Evolutionary conservation across 2,113 vertebrate species (phyloP).

Genomic region (Meleagris gallopavo): DNA sequence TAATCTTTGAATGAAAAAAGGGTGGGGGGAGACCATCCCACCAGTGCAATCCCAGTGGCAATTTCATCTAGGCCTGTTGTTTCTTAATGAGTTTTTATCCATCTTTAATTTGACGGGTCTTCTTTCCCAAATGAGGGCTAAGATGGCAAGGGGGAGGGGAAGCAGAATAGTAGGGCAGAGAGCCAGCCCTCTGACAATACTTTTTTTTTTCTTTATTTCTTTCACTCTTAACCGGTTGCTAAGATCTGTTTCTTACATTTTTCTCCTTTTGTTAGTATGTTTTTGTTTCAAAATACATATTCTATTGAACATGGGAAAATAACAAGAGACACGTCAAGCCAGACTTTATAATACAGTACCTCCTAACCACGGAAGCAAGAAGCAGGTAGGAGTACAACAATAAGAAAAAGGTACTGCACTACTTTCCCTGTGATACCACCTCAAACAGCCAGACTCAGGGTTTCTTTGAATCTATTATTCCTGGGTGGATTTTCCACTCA

Average conservation of each 20-base stretch:
- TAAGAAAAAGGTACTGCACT: neutral
- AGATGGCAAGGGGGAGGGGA: neutral
- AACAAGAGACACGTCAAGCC: neutral
- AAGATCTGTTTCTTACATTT: neutral
- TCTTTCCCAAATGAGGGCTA: slow-evolving; percentile 17
- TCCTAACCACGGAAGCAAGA: neutral
- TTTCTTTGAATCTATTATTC: neutral
- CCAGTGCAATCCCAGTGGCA: slow-evolving; percentile 16
- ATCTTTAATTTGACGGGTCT: slow-evolving; percentile 44
- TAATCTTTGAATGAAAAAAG: neutral
- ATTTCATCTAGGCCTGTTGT: slow-evolving; percentile 34
- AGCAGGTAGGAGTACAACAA: neutral
- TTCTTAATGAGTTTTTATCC: slow-evolving; percentile 59
- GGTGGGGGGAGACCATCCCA: neutral
- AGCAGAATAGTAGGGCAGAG: neutral
- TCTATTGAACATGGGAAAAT: neutral
- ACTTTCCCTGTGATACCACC: neutral
- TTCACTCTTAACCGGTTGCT: neutral
- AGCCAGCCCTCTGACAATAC: neutral
- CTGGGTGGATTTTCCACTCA: neutral
- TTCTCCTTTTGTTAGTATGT: neutral
- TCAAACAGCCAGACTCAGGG: neutral
- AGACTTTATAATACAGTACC: neutral
- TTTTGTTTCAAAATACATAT: neutral
- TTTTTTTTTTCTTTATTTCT: neutral